phyloP scores from a whole-genome alignment of 2,888 invertebrate genomes.

The Synergus umbraculus region DNA sequence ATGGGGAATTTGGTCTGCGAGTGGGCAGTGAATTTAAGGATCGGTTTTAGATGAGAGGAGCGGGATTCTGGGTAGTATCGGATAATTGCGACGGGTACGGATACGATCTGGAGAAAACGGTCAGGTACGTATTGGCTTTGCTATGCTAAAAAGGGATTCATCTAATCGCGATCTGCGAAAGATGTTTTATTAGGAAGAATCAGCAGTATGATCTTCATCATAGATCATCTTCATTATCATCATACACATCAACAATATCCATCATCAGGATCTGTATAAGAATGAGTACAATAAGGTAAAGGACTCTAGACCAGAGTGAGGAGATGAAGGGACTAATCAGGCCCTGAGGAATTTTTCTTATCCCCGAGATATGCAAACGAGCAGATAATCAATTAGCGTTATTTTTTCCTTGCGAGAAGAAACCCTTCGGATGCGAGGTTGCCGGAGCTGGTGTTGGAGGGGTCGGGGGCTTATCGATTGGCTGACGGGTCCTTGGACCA shows the following conservation, averaged over 20 bases:
- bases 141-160: conserved; percentile 26
- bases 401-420: conserved; percentile 55
- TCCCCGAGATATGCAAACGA: conserved; percentile 42
- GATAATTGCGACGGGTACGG: conserved; percentile 27
- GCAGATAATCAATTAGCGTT: conserved; percentile 59
- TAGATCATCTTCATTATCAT: neutral
- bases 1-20: neutral
- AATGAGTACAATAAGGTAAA: neutral
- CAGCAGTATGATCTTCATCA: neutral
- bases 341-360: conserved; percentile 34
- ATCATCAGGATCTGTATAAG: neutral
- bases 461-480: conserved; percentile 72
- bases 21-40: neutral
- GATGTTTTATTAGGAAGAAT: neutral
- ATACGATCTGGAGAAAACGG: conserved; percentile 29
- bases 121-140: conserved; percentile 43
- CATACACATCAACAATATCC: neutral
- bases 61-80: neutral
- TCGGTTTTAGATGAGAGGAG: conserved; percentile 2
- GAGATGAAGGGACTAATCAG: conserved; percentile 38
- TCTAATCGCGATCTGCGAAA: neutral
- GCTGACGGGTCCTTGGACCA: conserved; percentile 59
- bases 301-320: neutral
- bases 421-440: conserved; percentile 44
- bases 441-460: conserved; percentile 58